Conservation (phyloP, 2,113 vertebrate species). For the Petroica traversi region DNA sequence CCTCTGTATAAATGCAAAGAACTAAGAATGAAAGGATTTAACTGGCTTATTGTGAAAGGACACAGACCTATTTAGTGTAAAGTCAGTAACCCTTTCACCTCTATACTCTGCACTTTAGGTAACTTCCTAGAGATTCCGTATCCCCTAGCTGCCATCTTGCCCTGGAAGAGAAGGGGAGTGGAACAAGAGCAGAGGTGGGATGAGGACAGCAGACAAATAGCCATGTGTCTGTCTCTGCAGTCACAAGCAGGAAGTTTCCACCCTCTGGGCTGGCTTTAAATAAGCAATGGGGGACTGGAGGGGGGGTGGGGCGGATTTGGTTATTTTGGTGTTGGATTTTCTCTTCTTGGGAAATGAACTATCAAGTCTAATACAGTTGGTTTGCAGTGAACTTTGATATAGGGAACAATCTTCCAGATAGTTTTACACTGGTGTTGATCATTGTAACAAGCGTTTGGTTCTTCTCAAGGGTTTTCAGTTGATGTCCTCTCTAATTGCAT, state of each 20-base stretch:
- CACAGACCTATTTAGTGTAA: background rate
- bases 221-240: background rate
- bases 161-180: background rate
- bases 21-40: slow-evolving; percentile 35
- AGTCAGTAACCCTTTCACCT: slow-evolving; percentile 19
- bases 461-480: background rate
- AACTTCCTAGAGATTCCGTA: background rate
- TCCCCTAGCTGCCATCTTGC: background rate
- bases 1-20: slow-evolving; percentile 8
- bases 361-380: background rate
- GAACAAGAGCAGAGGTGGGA: background rate
- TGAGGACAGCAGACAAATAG: background rate
- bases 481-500: background rate
- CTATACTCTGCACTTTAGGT: background rate
- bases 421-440: background rate
- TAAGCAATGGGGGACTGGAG: background rate
- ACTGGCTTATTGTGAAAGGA: background rate
- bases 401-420: background rate
- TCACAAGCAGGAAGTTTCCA: background rate
- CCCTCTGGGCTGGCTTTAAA: background rate
- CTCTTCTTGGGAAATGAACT: background rate
- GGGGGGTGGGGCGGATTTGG: background rate
- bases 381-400: background rate
- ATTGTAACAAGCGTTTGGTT: background rate
- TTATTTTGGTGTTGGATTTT: background rate